These are phyloP conservation scores for Falco novaeseelandiae DNA, from an alignment of 2,797 vertebrate genomes.

Conservation along the genomic window DNA sequence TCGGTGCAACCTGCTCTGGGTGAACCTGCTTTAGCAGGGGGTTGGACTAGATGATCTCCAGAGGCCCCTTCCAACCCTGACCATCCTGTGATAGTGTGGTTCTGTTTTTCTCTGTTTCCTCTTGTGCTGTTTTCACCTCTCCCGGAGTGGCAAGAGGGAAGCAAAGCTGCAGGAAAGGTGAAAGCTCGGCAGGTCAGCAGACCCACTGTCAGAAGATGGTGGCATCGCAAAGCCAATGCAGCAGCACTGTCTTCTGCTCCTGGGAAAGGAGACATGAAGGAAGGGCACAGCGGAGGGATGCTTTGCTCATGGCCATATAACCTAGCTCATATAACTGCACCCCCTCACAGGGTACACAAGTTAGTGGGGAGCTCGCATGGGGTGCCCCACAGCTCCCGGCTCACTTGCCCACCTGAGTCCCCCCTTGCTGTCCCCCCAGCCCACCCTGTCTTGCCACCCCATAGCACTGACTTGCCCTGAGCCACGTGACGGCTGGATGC, in stretches of 20 bases:
- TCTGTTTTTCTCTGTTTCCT: background rate
- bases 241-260: background rate
- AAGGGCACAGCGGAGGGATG: background rate
- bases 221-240: background rate
- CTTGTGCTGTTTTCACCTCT: background rate
- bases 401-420: background rate
- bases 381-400: background rate
- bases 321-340: background rate
- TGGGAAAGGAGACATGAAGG: background rate
- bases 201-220: background rate
- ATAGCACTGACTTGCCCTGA: background rate
- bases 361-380: background rate
- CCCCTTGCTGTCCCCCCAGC: background rate
- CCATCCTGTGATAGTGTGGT: too few relatives aligned
- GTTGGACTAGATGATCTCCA: too few relatives aligned
- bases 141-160: background rate
- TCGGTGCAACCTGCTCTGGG: too few relatives aligned
- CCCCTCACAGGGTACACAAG: rapidly evolving
- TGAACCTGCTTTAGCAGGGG: too few relatives aligned
- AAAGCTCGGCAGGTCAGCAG: background rate
- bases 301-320: background rate
- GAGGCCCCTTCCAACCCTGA: too few relatives aligned
- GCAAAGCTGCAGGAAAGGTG: background rate
- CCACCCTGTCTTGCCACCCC: background rate
- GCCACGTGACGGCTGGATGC: rapidly evolving